Evolutionary conservation across 2,797 vertebrate genomes (phyloP), one percentile per base, ranked within the genome.

Genomic region (Nyctibius grandis): DNA sequence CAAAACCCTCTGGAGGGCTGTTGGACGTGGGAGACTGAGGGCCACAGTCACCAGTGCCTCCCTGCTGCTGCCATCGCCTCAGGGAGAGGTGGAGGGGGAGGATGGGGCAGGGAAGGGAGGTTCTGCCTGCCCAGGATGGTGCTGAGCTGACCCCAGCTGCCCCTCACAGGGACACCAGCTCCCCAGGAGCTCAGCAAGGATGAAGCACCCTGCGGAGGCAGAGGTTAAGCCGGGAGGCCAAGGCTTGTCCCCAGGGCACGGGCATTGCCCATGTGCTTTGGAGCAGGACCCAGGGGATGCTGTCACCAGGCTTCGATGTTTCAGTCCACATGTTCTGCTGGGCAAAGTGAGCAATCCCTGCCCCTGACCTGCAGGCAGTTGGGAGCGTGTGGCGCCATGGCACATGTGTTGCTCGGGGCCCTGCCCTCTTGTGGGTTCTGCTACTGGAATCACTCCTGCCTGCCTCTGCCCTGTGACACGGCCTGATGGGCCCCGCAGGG

Each of bases 301-400:
- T 31, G 20, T 29, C 25, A 5, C 28, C 70, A 17, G 20, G 15
- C 72, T 4, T 26, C 38, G 54, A 15, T 0, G 4, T 15, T 63
- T 3, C 11, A 4, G 11, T 20, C 57, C 9, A 3, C 5, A 0
- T 0, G 0, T 57, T 40, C 16, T 25, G 44, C 28, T 1, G 3
- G n/a, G n/a, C 69, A 13, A 5, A 38, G 83, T 0, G 6, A 50
- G 17, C 38, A 2, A 3, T 45, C 2, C 2, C 33, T 67, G 73
- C 54, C 53, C 18, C 51, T 1, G 38, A 18, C 23, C 28, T 5
- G 13, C 44, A 22, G 47, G 85, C 18, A 22, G 54, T 0, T 10
- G 63, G 0, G 23, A 59, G 44, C 1, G 1, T 4, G 47, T 53
- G 15, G 53, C 28, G 44, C 50, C 7, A 4, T 0, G 13, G 81